Base-by-base conservation (phyloP, 2,797 vertebrate genomes). In the Sylvilagus floridanus region DNA sequence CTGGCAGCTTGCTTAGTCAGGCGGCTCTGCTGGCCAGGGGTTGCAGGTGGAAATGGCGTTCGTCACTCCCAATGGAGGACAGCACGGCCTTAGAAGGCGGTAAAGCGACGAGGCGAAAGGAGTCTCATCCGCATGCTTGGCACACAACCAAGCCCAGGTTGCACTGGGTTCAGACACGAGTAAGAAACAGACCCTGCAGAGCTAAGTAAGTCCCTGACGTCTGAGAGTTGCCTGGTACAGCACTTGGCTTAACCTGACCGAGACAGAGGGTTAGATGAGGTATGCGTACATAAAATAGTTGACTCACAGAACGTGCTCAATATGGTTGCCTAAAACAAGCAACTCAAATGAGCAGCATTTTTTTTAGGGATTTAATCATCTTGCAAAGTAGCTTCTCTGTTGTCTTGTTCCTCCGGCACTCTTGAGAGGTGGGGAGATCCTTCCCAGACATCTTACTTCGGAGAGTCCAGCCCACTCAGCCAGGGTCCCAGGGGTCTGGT, bases 281-380 rank as follows among this genome's bases (percentile, higher is more conserved):
- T 71, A 68, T 2, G 10, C 12, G 28, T 57, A 68, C 63, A 73
- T 91, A 60, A 85, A 86, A 76, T 68, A 82, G 78, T 69, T 73
- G 84, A 84, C 71, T 84, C 63, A 66, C 4, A 76, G 54, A 76
- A 66, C 8, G 5, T 52, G 86, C 35, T 92, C 72, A 57, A 54
- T 83, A 77, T 83, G 81, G 75, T 76, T 81, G 66, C 82, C 82
- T 95, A 87, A 93, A 63, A 71, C 35, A 82, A 71, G 62, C n/a
- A 71, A 87, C 89, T 95, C 62, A 95, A 92, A 75, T 22, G 22
- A 90, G 71, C 88, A 69, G 35, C 47, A 62, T 54, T 63, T 88
- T 88, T 94, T 89, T 60, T 63, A 89, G 62, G 42, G 76, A 93
- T 71, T 75, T 86, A 82, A 76, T 93, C 92, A 84, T 54, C 82